phyloP scores from a whole-genome alignment of 2,888 invertebrate species.

The Acrobasis suavella region DNA sequence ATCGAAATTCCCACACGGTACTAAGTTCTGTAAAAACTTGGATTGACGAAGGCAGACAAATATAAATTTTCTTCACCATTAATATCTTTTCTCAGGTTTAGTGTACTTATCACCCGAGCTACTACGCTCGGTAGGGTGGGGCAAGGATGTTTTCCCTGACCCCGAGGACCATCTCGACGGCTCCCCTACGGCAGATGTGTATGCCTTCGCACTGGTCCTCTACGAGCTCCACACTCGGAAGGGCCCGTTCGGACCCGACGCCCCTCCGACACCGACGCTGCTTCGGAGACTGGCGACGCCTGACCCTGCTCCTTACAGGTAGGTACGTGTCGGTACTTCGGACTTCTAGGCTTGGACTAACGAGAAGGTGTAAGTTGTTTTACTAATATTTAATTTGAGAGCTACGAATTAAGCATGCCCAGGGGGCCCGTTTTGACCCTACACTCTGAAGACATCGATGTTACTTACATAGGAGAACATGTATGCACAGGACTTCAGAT shows the following conservation, averaged over 20 bases:
- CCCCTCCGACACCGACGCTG: constrained; percentile 85
- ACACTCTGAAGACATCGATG: too few relatives aligned
- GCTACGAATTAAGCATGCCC: too few relatives aligned
- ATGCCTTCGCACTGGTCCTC: constrained; percentile 93
- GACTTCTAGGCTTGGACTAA: constrained; percentile 24
- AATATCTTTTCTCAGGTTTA: constrained; percentile 78
- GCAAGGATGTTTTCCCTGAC: constrained; percentile 51
- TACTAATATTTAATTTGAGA: background rate
- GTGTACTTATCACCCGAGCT: constrained; percentile 92
- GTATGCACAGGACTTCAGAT: too few relatives aligned
- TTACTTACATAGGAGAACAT: too few relatives aligned
- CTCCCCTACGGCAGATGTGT: constrained; percentile 90
- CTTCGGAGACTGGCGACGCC: constrained; percentile 83
- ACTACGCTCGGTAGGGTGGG: constrained; percentile 79
- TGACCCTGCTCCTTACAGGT: constrained; percentile 82
- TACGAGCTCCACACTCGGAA: constrained; percentile 93
- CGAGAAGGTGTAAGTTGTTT: background rate
- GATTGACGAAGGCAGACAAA: background rate
- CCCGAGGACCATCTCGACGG: constrained; percentile 71
- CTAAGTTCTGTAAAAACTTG: too few relatives aligned
- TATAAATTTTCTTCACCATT: background rate
- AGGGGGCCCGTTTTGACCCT: too few relatives aligned
- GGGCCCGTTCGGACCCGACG: constrained; percentile 91
- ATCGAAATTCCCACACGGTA: too few relatives aligned
- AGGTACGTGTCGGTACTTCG: constrained; percentile 59